Percentiles rank a stretch among this genome's conserved stretches.
These are phyloP conservation scores for Alligator sinensis DNA, from an alignment of 2,113 vertebrate species.

Conservation along the genomic window DNA sequence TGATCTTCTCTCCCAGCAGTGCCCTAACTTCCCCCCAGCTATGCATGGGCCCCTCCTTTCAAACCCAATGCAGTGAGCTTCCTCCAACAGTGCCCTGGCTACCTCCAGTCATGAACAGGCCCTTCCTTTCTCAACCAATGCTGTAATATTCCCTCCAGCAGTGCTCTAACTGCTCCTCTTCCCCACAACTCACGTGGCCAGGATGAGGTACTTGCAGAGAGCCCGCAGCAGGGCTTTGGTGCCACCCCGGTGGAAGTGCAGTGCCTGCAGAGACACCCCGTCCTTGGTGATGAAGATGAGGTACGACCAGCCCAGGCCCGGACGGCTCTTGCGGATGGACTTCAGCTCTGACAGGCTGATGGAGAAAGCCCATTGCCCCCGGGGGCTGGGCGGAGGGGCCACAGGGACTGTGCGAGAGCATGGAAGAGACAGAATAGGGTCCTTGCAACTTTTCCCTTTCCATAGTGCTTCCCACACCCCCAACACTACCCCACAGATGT, in stretches of 20 bases:
- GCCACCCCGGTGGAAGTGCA: constrained; percentile 92
- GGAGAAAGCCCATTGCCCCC: constrained; percentile 89
- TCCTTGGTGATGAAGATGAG: constrained; percentile 90
- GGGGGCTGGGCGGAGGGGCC: neutral
- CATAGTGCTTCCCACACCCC: no score
- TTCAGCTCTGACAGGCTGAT: constrained; percentile 90
- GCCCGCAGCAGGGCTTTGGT: constrained; percentile 87
- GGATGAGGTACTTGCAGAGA: constrained; percentile 86
- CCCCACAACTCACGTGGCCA: constrained; percentile 78
- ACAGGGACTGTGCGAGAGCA: constrained; percentile 18
- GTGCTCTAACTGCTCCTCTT: no score
- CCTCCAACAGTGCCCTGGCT: neutral
- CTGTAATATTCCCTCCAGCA: neutral
- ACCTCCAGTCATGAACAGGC: neutral
- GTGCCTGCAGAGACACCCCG: constrained; percentile 86
- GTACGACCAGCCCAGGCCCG: constrained; percentile 90
- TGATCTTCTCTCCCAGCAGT: no score
- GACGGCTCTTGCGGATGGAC: constrained; percentile 88
- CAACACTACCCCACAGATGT: no score
- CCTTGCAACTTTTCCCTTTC: no score
- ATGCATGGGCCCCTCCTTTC: no score
- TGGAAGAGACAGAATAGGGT: neutral
- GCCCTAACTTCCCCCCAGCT: no score
- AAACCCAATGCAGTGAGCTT: no score
- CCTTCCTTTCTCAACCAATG: no score